Conservation (phyloP, 2,888 invertebrate species). For the Celastrina argiolus region DNA sequence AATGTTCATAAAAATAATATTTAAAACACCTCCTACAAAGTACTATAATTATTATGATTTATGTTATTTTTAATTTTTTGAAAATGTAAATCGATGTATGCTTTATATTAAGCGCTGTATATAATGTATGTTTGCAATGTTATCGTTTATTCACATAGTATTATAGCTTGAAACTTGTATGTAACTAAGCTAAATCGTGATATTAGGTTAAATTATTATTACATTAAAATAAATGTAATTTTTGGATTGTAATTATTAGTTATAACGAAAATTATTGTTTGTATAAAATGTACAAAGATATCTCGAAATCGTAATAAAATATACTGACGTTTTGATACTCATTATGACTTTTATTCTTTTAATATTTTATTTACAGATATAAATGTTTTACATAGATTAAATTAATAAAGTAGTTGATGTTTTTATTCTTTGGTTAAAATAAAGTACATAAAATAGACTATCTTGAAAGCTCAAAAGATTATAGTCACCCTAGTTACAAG, state of each 20-base stretch:
- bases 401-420: no score
- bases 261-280: slow-evolving; percentile 74
- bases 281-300: slow-evolving; percentile 77
- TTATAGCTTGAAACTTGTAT: slow-evolving; percentile 68
- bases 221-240: slow-evolving; percentile 74
- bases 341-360: slow-evolving; percentile 54
- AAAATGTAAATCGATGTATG: slow-evolving; percentile 30
- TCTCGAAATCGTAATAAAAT: slow-evolving; percentile 75
- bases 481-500: neutral
- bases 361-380: neutral
- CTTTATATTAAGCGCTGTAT: slow-evolving; percentile 30
- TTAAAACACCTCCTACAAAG: neutral
- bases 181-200: slow-evolving; percentile 77
- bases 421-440: no score
- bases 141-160: slow-evolving; percentile 47
- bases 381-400: no score
- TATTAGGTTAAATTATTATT: slow-evolving; percentile 75
- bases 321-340: slow-evolving; percentile 78
- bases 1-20: neutral
- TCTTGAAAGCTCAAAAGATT: no score
- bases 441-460: no score
- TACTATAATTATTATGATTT: slow-evolving; percentile 13
- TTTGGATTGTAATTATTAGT: slow-evolving; percentile 77
- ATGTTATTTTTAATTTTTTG: slow-evolving; percentile 21
- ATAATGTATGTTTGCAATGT: slow-evolving; percentile 60